Base-by-base conservation (phyloP, 1,140 invertebrate genomes). In the Aphidius gifuensis region DNA sequence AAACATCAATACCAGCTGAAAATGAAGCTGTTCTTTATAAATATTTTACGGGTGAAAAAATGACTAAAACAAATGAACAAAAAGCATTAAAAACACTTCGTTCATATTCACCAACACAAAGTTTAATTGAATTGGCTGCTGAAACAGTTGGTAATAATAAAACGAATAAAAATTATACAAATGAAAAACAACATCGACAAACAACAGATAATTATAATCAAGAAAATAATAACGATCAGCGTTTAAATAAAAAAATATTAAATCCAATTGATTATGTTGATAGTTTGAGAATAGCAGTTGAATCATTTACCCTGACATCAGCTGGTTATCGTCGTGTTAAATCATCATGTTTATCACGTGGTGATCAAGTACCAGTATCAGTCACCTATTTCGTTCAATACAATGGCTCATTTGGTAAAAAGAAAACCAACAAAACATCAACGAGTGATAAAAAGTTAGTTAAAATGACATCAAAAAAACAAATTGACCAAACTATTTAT, bases 281-380 rank as follows among this genome's bases (percentile, higher is more conserved):
- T 47, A 71, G 75, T 67, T 56, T 79, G 0, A 70, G 66, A 60
- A 64, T 78, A 64, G 60, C 68, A 48, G 64, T 79, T 8, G 70
- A 77, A 53, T 76, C 71, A 7, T 65, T 79, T 21, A 66, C 64
- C 39, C 62, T 78, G 21, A 76, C 57, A 64, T 56, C 75, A 51
- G 74, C 76, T 46, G 78, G 76, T n/a, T 78, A 77, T 50, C 70
- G 75, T 61, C 70, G 74, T 60, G 73, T 77, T 8, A 72, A 71
- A 57, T 78, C 77, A 6, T 77, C 71, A 11, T 76, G 69, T 51
- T 42, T 74, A 4, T 72, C 69, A 46, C 65, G 76, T 9, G 68
- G 67, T 56, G 71, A 77, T 64, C 66, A 58, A 48, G 21, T 59
- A 16, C 68, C 69, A 45, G 40, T 66, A 23, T 68, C 72, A 21